Evolutionary conservation across 2,797 vertebrate species (phyloP), one percentile per base, ranked within the genome.

Genomic region (Taenioides sp.): DNA sequence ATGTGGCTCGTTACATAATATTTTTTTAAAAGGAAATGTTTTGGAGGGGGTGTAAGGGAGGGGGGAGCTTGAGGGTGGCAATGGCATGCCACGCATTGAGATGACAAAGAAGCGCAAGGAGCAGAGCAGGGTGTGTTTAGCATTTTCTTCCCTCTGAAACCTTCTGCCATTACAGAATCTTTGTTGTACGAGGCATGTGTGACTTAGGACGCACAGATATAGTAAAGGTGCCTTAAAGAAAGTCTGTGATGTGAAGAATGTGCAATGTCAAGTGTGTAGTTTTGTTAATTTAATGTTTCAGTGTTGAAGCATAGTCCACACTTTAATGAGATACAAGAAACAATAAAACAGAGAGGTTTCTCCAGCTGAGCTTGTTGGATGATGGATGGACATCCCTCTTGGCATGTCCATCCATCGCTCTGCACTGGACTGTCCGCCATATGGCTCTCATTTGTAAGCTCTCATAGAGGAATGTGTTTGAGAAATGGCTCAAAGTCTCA

Each of bases 21-120:
- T 65, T 23, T 23, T 77, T 83, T 86, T 79, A 68, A 84, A 83
- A 90, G 92, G 92, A 94, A 93, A 92, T 93, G 89, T 92, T 92
- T 93, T 88, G 71, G 80, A 88, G 82, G 86, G 80, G 40, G 83
- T 72, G 47, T 0, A 52, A 54, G 80, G 79, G 84, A 49, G 77
- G 81, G 70, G 66, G 40, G 69, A 59, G 68, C 34, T 47, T 75
- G 83, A 76, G 79, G 72, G 76, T n/a, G 72, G 34, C 72, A 67
- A 68, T 70, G 65, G 74, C 69, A 86, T 85, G 73, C 78, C 83
- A 76, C 74, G 80, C 79, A 77, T 73, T 0, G 65, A 83, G 76
- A 87, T 83, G 84, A 80, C 78, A 71, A 78, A 78, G 75, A 77
- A 78, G 31, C 76, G 77, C 57, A 84, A 78, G 72, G 80, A 84